Base-by-base conservation (phyloP, 2,888 invertebrate species). In the Hofmannophila pseudospretella region DNA sequence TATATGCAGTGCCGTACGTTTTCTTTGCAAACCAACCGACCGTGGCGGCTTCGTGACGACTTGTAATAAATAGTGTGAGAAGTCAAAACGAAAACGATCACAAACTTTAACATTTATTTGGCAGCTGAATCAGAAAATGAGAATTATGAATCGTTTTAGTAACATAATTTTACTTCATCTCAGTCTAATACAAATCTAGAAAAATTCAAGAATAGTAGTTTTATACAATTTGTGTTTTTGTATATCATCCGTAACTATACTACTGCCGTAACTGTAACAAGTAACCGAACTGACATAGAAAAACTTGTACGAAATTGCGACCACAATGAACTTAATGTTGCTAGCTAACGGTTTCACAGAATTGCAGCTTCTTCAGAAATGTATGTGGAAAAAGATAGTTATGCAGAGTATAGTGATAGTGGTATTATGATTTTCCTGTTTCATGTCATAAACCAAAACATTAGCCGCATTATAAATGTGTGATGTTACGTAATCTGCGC, bases 41-140 rank as follows among this genome's bases (percentile, higher is more conserved):
- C 45, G 45, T 47, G 41, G 8, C 22, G 36, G 43, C 54, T 50
- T 58, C 70, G 64, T 69, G 70, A 46, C 54, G 45, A 55, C 47
- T 45, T 39, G 51, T 60, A 54, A 67, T 73, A 67, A 63, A 60
- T 57, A 45, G 48, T 56, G 51, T 51, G 42, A 40, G 54, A 55
- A 50, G 51, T 51, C 42, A 40, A 54, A 55, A 50, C 54, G 49
- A 41, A 43, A 51, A 52, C 49, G 45, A 44, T 56, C 58, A n/a
- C 32, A 37, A 36, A 32, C 11, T 25, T 25, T 9, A 9, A 8
- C 14, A 29, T 29, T 29, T 14, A 29, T 29, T 14, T 29, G 29
- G 12, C 29, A 25, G 22, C 11, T 26, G 26, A 26, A 4, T 26
- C 26, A 26, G 9, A 9, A 10, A 8, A n/a, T 26, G 26, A 16